A percentile compares a stretch with the other conserved stretches of the same genome.
Evolutionary conservation across 1,140 invertebrate genomes (phyloP).

Genomic region (roundworm (Caenorhabditis elegans)): DNA sequence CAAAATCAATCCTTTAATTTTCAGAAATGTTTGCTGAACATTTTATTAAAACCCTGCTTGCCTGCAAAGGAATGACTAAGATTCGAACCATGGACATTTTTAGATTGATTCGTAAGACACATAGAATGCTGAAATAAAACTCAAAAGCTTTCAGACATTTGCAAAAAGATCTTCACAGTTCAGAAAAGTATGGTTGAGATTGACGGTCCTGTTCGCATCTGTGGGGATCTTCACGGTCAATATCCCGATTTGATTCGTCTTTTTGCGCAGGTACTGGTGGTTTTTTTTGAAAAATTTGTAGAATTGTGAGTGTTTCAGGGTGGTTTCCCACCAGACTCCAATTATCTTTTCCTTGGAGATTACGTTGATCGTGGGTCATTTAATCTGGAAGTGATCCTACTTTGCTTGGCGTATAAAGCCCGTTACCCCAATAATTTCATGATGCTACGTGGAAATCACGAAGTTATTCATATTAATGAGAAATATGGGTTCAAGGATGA

Average conservation of each 20-base stretch:
- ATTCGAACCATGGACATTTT: constrained; percentile 8
- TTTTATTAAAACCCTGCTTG: not conserved
- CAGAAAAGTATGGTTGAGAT: constrained; percentile 10
- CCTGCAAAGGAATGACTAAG: not conserved
- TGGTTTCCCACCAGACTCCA: constrained; percentile 37
- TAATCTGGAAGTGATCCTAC: not conserved
- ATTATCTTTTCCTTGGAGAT: constrained; percentile 48
- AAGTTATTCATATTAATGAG: constrained; percentile 72
- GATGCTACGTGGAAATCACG: constrained; percentile 72
- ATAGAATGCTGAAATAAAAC: too few species aligned
- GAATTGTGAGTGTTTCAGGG: constrained; percentile 56
- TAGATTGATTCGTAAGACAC: not conserved
- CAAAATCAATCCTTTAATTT: not conserved
- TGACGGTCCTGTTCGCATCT: constrained; percentile 35
- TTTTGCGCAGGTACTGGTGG: constrained; percentile 52
- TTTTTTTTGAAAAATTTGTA: constrained; percentile 61
- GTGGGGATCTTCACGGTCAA: constrained; percentile 69
- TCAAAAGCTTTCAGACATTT: not conserved
- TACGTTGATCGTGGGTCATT: constrained; percentile 41
- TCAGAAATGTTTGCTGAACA: not conserved
- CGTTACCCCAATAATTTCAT: constrained; percentile 73
- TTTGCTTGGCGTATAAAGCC: not conserved
- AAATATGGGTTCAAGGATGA: constrained; percentile 70
- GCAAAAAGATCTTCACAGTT: not conserved
- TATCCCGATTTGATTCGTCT: constrained; percentile 68